Base-by-base conservation (phyloP, 2,888 invertebrate species). In the Diplolepis rosae region DNA sequence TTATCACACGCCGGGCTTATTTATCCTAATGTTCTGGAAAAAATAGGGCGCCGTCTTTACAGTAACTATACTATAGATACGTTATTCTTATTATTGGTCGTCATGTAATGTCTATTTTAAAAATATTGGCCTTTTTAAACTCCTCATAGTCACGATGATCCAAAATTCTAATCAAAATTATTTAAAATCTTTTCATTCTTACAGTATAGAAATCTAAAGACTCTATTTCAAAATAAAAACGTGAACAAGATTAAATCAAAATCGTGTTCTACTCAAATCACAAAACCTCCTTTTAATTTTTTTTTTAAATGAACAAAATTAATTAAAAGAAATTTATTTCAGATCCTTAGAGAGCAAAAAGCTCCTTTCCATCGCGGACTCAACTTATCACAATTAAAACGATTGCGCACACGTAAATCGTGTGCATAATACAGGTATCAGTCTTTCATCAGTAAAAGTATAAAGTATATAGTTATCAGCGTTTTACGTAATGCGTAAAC, bases 41-140 rank as follows among this genome's bases (percentile, higher is more conserved):
- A 39, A 61, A 39, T 61, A 61, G 39, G 61, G 18, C 61, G 61
- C 61, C 61, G 61, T 61, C 61, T 61, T 61, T 39, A 61, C 61
- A 61, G 61, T 61, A 61, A 61, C 61, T 61, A 39, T 22, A 39
- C 24, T 61, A 24, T 39, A 24, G 61, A 61, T 27, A 61, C 35
- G 39, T 61, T 56, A 32, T 54, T 18, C 15, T 22, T 22, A 56
- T 35, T 35, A 56, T 61, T 61, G 61, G 61, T 61, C 61, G 39
- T n/a, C 39, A 24, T 61, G 35, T 39, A 35, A 13, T 61, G 6
- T 24, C 56, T 61, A 39, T 39, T 61, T 18, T 32, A 61, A 61
- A 61, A 61, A 61, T 61, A 61, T 39, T 39, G 24, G 13, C 35
- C 22, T 39, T 35, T 45, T 0, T 45, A 45, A 9, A 5, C 24